Evolutionary conservation across 2,797 vertebrate genomes (phyloP).

Genomic region (Crocodylus rhombifer): DNA sequence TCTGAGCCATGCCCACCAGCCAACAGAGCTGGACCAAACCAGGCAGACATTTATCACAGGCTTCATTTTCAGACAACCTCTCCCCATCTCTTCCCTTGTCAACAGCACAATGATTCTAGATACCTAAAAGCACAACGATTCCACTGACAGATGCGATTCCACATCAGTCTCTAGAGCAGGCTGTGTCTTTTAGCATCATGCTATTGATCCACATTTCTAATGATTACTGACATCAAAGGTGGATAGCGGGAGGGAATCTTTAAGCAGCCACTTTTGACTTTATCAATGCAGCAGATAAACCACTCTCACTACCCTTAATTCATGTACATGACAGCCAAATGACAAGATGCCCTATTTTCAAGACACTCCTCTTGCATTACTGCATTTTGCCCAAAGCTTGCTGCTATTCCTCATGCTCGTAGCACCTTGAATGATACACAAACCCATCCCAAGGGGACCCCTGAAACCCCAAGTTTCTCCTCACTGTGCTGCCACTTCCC

Average conservation of each 20-base stretch:
- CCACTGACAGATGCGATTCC: background rate
- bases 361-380: background rate
- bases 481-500: too few relatives aligned
- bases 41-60: rapidly evolving
- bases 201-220: background rate
- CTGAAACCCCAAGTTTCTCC: too few relatives aligned
- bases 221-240: rapidly evolving
- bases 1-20: background rate
- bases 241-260: background rate
- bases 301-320: background rate
- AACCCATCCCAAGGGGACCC: background rate
- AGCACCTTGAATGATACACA: background rate
- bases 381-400: background rate
- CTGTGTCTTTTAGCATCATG: background rate
- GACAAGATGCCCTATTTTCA: background rate
- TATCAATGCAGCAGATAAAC: background rate
- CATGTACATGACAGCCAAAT: background rate
- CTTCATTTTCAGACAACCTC: background rate
- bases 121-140: background rate
- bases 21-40: background rate
- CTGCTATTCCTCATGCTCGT: background rate
- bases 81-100: background rate
- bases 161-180: background rate
- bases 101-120: background rate
- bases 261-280: background rate